phyloP scores from a whole-genome alignment of 2,888 invertebrate species.

The Agriotes lineatus region DNA sequence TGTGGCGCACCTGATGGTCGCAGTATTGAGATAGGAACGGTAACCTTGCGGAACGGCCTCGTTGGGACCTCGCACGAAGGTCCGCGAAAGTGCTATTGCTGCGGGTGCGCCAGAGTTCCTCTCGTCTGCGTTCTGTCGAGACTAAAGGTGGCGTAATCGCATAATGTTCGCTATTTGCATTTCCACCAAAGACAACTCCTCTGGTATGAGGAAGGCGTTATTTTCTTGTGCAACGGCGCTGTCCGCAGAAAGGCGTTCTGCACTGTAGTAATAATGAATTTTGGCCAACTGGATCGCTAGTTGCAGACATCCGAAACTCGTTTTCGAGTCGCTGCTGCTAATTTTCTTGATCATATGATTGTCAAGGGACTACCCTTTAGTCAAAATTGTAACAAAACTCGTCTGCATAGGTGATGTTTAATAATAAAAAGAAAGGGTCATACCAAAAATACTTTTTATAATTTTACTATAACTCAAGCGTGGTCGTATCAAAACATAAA shows the following conservation, averaged over 20 bases:
- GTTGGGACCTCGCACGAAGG: conserved; percentile 62
- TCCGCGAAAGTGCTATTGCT: conserved; percentile 57
- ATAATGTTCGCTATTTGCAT: conserved; percentile 6
- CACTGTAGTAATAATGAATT: too few species aligned
- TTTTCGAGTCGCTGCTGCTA: too few species aligned
- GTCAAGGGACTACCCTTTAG: too few species aligned
- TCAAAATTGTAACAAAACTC: too few species aligned
- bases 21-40: conserved; percentile 57
- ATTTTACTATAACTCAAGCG: too few species aligned
- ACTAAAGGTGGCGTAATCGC: conserved; percentile 22
- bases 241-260: not conserved
- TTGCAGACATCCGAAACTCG: too few species aligned
- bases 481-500: too few species aligned
- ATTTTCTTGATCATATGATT: too few species aligned
- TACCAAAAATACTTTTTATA: too few species aligned
- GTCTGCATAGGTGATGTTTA: too few species aligned
- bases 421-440: too few species aligned
- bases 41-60: conserved; percentile 63
- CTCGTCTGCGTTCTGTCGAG: conserved; percentile 33
- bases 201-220: not conserved
- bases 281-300: too few species aligned
- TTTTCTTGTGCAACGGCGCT: not conserved
- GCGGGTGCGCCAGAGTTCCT: conserved; percentile 42
- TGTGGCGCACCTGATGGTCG: conserved; percentile 49
- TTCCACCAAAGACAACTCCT: not conserved